phyloP scores from a whole-genome alignment of 1,140 invertebrate genomes.

The Calosoma granatense region DNA sequence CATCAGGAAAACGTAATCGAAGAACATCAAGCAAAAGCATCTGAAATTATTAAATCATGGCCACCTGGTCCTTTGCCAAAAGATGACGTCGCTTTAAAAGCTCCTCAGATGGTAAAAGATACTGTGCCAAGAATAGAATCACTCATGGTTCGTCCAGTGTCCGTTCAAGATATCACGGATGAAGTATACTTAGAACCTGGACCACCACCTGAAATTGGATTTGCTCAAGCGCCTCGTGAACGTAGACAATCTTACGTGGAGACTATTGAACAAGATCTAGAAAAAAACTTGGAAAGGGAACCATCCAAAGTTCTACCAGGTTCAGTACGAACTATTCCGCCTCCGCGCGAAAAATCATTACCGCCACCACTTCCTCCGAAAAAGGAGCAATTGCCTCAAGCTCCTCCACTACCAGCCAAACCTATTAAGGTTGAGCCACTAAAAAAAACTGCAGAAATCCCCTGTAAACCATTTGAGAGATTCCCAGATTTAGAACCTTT shows the following conservation, averaged over 20 bases:
- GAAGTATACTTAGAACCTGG: slow-evolving; percentile 47
- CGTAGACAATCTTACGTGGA: slow-evolving; percentile 45
- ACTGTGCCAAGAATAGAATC: slow-evolving; percentile 25
- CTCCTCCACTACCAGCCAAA: slow-evolving; percentile 36
- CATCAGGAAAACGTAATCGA: slow-evolving; percentile 32
- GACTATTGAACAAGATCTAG: slow-evolving; percentile 44
- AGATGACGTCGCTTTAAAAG: slow-evolving; percentile 36
- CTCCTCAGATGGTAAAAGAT: slow-evolving; percentile 41
- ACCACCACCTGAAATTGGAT: slow-evolving; percentile 53
- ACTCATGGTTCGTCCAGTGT: slow-evolving; percentile 28
- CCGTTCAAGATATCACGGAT: slow-evolving; percentile 33
- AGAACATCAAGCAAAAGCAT: slow-evolving; percentile 31
- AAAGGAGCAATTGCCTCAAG: slow-evolving; percentile 32
- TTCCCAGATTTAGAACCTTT: slow-evolving; percentile 43
- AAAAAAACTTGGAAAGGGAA: slow-evolving; percentile 42
- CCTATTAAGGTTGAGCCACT: slow-evolving; percentile 25
- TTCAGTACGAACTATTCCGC: slow-evolving; percentile 40
- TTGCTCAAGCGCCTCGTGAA: slow-evolving; percentile 36
- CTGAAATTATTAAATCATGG: slow-evolving; percentile 35
- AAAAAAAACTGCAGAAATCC: slow-evolving; percentile 21
- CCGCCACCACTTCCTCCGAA: slow-evolving; percentile 36
- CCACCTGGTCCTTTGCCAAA: slow-evolving; percentile 24
- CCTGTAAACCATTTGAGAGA: slow-evolving; percentile 31
- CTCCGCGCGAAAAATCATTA: slow-evolving; percentile 27
- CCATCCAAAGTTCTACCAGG: slow-evolving; percentile 42